phyloP scores from a whole-genome alignment of 2,888 invertebrate species.

The Melanargia galathea region DNA sequence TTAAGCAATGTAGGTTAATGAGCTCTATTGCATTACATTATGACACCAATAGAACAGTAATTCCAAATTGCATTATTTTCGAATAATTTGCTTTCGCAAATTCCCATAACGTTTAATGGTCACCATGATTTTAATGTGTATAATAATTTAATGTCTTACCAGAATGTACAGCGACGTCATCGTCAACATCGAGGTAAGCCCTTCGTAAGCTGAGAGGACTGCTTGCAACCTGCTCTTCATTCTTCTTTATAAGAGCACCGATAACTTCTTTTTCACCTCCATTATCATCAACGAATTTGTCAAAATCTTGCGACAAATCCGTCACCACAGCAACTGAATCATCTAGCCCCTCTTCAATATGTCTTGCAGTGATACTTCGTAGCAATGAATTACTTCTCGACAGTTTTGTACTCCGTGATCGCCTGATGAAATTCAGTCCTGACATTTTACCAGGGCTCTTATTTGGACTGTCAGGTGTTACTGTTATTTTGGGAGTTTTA shows the following conservation, averaged over 20 bases:
- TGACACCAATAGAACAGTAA: conserved; percentile 24
- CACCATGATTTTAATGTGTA: not conserved
- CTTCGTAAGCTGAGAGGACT: conserved; percentile 75
- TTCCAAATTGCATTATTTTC: conserved; percentile 10
- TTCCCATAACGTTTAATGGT: not conserved
- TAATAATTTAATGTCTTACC: conserved; percentile 76
- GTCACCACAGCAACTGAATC: conserved; percentile 66
- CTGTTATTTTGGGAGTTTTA: conserved; percentile 70
- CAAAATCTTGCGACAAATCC: conserved; percentile 69
- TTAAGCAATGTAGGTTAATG: conserved; percentile 39
- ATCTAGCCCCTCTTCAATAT: conserved; percentile 73
- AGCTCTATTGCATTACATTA: conserved; percentile 36
- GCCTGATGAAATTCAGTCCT: conserved; percentile 84
- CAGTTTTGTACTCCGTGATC: conserved; percentile 88
- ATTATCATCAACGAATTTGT: conserved; percentile 66
- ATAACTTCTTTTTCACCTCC: conserved; percentile 72
- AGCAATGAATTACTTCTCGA: conserved; percentile 85
- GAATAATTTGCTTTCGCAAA: conserved; percentile 15
- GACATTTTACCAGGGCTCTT: conserved; percentile 80
- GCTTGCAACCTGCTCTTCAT: conserved; percentile 69
- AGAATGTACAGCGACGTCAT: conserved; percentile 87
- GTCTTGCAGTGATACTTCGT: conserved; percentile 80
- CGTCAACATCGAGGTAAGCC: conserved; percentile 82
- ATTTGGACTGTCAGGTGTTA: conserved; percentile 75
- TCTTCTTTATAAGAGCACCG: conserved; percentile 73